Percentiles rank a stretch among this genome's conserved stretches.
Conservation (phyloP, 2,888 invertebrate genomes). For the Catocala nupta region DNA sequence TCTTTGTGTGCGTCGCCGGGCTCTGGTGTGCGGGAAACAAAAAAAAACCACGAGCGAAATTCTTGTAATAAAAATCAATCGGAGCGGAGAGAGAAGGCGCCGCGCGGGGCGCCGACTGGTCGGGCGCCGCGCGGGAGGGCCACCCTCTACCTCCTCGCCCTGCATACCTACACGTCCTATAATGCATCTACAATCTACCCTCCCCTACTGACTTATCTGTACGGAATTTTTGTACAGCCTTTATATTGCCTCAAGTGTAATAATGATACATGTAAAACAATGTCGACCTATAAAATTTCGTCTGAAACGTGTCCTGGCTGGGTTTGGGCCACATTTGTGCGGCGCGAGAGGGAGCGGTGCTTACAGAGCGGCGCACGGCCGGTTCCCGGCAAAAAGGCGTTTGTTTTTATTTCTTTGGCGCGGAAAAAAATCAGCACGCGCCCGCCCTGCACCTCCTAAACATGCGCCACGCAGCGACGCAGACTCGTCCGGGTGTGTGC, state of each 20-base stretch:
- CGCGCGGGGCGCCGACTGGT: constrained; percentile 83
- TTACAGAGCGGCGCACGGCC: constrained; percentile 62
- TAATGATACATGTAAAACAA: constrained; percentile 23
- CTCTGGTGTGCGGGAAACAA: constrained; percentile 82
- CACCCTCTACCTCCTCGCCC: constrained; percentile 57
- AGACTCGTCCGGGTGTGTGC: constrained; percentile 84
- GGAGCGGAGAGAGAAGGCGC: constrained; percentile 86
- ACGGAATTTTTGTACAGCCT: constrained; percentile 25
- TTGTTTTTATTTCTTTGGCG: constrained; percentile 87
- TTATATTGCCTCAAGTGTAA: constrained; percentile 30
- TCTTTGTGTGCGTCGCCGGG: constrained; percentile 79
- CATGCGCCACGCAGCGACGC: constrained; percentile 88
- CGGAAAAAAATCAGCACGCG: constrained; percentile 85
- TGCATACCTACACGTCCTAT: constrained; percentile 72
- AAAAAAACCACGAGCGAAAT: constrained; percentile 85
- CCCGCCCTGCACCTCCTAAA: constrained; percentile 87
- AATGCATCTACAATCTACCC: constrained; percentile 78
- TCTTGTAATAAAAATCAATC: constrained; percentile 88
- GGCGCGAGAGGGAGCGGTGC: constrained; percentile 38
- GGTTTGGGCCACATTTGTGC: constrained; percentile 17
- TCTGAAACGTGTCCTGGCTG: constrained; percentile 12
- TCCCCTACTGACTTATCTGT: constrained; percentile 49
- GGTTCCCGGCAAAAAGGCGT: constrained; percentile 82
- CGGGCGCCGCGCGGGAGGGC: constrained; percentile 67
- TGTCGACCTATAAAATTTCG: constrained; percentile 12